These are phyloP conservation scores for Ips typographus DNA, from an alignment of 1,140 invertebrate genomes.

Conservation along the genomic window DNA sequence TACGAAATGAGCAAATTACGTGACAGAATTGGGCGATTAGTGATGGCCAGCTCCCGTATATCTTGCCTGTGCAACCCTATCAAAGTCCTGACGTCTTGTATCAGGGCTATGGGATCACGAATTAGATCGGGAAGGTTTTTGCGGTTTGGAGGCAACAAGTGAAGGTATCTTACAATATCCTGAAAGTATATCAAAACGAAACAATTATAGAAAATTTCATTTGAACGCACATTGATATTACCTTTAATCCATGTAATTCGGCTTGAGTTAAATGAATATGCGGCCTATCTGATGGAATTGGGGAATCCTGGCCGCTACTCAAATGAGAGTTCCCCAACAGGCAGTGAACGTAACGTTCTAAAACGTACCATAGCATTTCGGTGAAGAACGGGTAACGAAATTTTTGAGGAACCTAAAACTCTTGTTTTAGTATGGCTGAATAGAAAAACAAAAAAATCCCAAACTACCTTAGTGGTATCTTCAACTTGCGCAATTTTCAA, in stretches of 20 bases:
- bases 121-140: conserved; percentile 92
- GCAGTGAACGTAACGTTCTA: conserved; percentile 89
- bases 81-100: conserved; percentile 84
- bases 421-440: no score
- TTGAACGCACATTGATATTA: conserved; percentile 40
- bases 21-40: conserved; percentile 72
- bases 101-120: conserved; percentile 82
- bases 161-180: conserved; percentile 88
- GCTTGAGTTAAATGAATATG: conserved; percentile 77
- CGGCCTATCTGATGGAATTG: conserved; percentile 52
- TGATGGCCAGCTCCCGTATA: conserved; percentile 76
- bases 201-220: neutral
- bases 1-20: conserved; percentile 14
- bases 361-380: conserved; percentile 97
- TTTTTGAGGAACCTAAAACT: conserved; percentile 84
- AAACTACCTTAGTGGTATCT: conserved; percentile 80
- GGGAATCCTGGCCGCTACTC: conserved; percentile 58
- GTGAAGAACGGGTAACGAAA: conserved; percentile 97
- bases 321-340: conserved; percentile 82
- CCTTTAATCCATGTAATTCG: conserved; percentile 87
- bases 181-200: conserved; percentile 42
- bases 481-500: conserved; percentile 90
- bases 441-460: neutral
- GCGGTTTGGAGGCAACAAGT: conserved; percentile 82
- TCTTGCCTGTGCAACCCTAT: conserved; percentile 88